A percentile compares a stretch with the other conserved stretches of the same genome.
These are phyloP conservation scores for Gymnogyps californianus DNA, from an alignment of 2,113 vertebrate genomes.

Conservation along the genomic window DNA sequence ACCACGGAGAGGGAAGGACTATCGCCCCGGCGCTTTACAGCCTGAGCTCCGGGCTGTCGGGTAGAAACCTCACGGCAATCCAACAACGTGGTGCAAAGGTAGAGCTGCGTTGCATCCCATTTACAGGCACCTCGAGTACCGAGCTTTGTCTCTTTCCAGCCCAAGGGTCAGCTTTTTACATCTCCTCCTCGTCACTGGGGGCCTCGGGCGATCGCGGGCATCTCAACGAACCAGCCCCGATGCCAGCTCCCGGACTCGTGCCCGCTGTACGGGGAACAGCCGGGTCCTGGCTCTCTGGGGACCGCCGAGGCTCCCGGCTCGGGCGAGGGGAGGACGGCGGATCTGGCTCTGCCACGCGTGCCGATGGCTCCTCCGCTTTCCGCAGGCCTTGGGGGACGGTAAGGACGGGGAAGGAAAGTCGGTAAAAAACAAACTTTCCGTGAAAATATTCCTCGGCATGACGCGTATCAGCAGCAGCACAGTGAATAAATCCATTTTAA, in stretches of 20 bases:
- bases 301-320: rapidly evolving
- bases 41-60: background rate
- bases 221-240: no score
- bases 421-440: background rate
- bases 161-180: rapidly evolving
- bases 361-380: rapidly evolving
- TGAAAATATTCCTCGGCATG: background rate
- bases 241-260: background rate
- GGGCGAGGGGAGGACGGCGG: rapidly evolving
- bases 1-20: background rate
- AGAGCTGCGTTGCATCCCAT: rapidly evolving
- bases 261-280: rapidly evolving
- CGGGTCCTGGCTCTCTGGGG: background rate
- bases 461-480: background rate
- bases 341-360: rapidly evolving
- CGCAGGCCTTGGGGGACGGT: rapidly evolving
- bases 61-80: no score
- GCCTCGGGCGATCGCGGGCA: rapidly evolving
- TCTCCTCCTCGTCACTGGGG: rapidly evolving
- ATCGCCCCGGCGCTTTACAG: rapidly evolving
- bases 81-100: rapidly evolving
- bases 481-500: constrained; percentile 27
- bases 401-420: background rate
- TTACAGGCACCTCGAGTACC: rapidly evolving
- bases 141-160: rapidly evolving